These are phyloP conservation scores for Notodonta ziczac DNA, from an alignment of 2,888 invertebrate genomes.

Conservation along the genomic window DNA sequence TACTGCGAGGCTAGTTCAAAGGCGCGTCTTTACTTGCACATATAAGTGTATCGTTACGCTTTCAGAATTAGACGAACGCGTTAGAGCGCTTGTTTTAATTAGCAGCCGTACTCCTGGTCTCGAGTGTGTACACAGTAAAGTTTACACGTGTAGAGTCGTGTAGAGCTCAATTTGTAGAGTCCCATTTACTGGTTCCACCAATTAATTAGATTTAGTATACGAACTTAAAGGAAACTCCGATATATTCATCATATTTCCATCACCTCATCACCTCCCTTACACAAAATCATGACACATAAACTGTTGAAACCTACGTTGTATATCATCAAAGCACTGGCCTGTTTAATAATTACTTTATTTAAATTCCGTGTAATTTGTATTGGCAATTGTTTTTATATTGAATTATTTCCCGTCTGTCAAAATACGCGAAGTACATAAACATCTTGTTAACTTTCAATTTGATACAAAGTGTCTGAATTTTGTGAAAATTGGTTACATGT, in stretches of 20 bases:
- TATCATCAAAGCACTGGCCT: too few species aligned
- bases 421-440: too few species aligned
- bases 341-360: too few species aligned
- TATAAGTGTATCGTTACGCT: slow-evolving; percentile 33
- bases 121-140: slow-evolving; percentile 30
- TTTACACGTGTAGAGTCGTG: slow-evolving; percentile 20
- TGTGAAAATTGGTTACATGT: too few species aligned
- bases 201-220: not conserved
- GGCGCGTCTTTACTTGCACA: slow-evolving; percentile 22
- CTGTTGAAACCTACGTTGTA: too few species aligned
- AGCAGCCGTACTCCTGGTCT: slow-evolving; percentile 26
- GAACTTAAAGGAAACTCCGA: not conserved
- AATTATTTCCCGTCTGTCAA: too few species aligned
- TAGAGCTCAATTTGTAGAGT: slow-evolving; percentile 24
- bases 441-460: too few species aligned
- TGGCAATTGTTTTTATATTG: too few species aligned
- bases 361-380: too few species aligned
- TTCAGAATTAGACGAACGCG: slow-evolving; percentile 36
- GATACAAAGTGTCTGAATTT: too few species aligned
- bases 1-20: slow-evolving; percentile 21
- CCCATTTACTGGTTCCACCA: not conserved
- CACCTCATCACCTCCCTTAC: too few species aligned
- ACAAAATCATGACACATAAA: too few species aligned
- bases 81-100: slow-evolving; percentile 42
- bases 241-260: not conserved